Evolutionary conservation across 2,797 vertebrate species (phyloP), one percentile per base, ranked within the genome.

Genomic region (Morelia viridis): DNA sequence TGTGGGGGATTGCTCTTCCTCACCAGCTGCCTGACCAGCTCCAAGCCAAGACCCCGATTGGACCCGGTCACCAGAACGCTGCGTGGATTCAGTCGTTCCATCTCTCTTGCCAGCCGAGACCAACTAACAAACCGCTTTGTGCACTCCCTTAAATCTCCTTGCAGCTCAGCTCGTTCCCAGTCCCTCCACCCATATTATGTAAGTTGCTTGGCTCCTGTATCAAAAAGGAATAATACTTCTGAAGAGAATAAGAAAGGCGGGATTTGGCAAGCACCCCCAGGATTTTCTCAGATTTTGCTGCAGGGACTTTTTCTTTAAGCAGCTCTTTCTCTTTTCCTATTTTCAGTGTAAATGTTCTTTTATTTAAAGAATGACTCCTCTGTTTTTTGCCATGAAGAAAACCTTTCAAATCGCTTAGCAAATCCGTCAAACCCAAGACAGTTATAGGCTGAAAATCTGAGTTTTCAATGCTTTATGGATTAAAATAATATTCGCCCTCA

Each of bases 21-120:
- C 12, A 92, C 31, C 76, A 97, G 94, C 90, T 96, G 96, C 61
- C 90, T 96, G 2, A 97, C 94, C 89, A 97, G 94, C 93, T 97
- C 97, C 93, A 97, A 93, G 22, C 96, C 97, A n/a, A 97, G 92
- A 50, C 97, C 97, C n/a, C 96, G 90, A 93, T 97, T 98, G 46
- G 96, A 95, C 17, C 97, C 97, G 1, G 97, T 97, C 88, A 97
- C 94, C 12, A 98, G 92, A 41, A 96, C 92, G 5, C 86, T 91
- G 13, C 19, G 17, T 5, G 64, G 41, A 7, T 68, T 83, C n/a
- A 90, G 46, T 28, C 0, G 28, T 4, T 62, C 26, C 93, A 94
- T 94, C 15, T n/a, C 50, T 46, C 26, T 62, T 64, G 11, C 5
- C 19, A 5, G 2, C n/a, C 4, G 3, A 1, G 10, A 5, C 9